These are phyloP conservation scores for Brachionus rotundiformis DNA, from an alignment of 1,140 invertebrate species.

Conservation along the genomic window DNA sequence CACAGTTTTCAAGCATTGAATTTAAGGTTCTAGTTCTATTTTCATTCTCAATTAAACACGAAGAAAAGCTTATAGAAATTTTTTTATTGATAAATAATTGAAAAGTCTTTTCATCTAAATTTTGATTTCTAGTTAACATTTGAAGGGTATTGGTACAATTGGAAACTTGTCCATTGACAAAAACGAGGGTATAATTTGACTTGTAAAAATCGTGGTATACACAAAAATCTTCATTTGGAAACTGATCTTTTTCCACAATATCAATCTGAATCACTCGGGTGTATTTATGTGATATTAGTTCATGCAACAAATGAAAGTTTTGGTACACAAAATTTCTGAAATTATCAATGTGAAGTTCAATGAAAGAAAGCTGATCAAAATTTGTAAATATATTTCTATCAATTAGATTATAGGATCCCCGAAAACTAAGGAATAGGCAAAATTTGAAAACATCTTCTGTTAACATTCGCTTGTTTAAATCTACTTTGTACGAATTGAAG, in stretches of 20 bases:
- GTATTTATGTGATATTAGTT: not conserved
- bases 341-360: not conserved
- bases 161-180: not conserved
- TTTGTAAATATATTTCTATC: not conserved
- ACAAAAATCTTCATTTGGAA: slow-evolving; percentile 5
- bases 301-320: not conserved
- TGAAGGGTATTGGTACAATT: not conserved
- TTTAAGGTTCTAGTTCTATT: too few species aligned
- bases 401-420: not conserved
- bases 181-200: not conserved
- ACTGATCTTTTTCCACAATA: too few species aligned
- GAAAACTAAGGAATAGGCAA: not conserved
- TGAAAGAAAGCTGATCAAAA: not conserved
- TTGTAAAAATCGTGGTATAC: not conserved
- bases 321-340: not conserved
- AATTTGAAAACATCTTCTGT: not conserved
- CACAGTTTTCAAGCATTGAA: too few species aligned
- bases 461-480: not conserved
- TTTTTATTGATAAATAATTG: too few species aligned
- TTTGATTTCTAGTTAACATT: not conserved
- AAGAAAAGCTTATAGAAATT: too few species aligned
- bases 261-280: not conserved
- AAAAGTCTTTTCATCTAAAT: too few species aligned
- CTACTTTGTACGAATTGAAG: not conserved
- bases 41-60: too few species aligned